Percentiles rank a stretch among this genome's conserved stretches.
phyloP scores from a whole-genome alignment of 2,797 vertebrate genomes.

The Danio tinwini region DNA sequence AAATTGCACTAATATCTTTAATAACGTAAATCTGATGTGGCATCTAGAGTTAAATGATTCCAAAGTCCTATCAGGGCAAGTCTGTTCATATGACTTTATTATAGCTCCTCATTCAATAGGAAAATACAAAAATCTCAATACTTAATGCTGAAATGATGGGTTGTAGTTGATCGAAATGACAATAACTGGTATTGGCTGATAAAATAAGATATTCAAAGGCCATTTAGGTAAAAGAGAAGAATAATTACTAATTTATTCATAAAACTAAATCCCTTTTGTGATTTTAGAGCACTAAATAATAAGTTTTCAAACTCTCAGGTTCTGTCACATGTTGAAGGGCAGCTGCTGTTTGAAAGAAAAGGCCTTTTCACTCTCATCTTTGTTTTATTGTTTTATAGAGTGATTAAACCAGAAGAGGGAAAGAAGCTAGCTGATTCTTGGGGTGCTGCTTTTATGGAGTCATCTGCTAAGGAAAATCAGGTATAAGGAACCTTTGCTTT shows the following conservation, averaged over 20 bases:
- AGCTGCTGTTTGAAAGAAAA: not conserved
- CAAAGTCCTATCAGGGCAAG: no score
- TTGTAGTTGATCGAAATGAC: not conserved
- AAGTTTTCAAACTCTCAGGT: not conserved
- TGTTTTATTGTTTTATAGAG: conserved; percentile 64
- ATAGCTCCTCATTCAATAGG: no score
- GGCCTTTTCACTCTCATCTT: not conserved
- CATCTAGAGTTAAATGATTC: no score
- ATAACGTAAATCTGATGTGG: no score
- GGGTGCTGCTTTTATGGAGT: conserved; percentile 87
- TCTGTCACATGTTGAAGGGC: not conserved
- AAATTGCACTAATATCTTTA: no score
- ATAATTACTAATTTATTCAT: not conserved
- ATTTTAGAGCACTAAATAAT: not conserved
- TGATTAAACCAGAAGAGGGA: conserved; percentile 85
- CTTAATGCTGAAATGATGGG: not conserved
- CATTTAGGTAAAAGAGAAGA: not conserved
- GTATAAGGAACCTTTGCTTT: conserved; percentile 63
- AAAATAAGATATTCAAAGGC: not conserved
- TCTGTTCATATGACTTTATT: no score
- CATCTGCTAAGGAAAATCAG: conserved; percentile 89
- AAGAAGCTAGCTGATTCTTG: conserved; percentile 87
- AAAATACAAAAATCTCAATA: not conserved
- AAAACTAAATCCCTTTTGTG: not conserved
- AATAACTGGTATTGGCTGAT: not conserved